Percentiles rank a stretch among this genome's conserved stretches.
Conservation (phyloP, 2,797 vertebrate genomes). For the Poecilia wingei region DNA sequence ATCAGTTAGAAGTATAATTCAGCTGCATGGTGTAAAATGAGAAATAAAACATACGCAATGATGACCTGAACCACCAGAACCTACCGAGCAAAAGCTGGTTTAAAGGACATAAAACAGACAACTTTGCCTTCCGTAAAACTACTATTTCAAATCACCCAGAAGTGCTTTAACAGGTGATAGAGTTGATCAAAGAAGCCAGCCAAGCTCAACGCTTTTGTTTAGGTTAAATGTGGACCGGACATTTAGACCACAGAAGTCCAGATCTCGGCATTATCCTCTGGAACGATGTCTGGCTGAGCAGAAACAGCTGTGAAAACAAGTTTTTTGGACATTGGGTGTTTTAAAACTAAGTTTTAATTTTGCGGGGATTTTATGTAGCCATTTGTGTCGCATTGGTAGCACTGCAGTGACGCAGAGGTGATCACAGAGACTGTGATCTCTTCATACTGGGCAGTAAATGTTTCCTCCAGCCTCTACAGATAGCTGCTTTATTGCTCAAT, state of each 20-base stretch:
- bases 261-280: background rate
- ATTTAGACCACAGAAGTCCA: background rate
- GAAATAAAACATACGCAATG: background rate
- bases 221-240: background rate
- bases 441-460: conserved; percentile 2
- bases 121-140: background rate
- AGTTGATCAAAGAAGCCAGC: background rate
- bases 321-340: background rate
- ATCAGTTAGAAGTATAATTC: background rate
- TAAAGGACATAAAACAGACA: background rate
- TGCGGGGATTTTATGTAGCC: background rate
- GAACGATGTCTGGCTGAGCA: background rate
- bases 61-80: background rate
- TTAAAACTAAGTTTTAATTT: background rate
- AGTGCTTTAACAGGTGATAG: background rate
- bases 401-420: background rate
- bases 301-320: background rate
- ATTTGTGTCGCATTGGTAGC: background rate
- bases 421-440: background rate
- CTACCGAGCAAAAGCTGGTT: background rate
- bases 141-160: background rate
- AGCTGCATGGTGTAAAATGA: background rate
- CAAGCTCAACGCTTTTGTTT: background rate
- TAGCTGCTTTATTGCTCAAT: conserved; percentile 52
- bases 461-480: conserved; percentile 25